Evolutionary conservation across 23 tunicate species (phyloP).

Genomic region (Styela plicata): DNA sequence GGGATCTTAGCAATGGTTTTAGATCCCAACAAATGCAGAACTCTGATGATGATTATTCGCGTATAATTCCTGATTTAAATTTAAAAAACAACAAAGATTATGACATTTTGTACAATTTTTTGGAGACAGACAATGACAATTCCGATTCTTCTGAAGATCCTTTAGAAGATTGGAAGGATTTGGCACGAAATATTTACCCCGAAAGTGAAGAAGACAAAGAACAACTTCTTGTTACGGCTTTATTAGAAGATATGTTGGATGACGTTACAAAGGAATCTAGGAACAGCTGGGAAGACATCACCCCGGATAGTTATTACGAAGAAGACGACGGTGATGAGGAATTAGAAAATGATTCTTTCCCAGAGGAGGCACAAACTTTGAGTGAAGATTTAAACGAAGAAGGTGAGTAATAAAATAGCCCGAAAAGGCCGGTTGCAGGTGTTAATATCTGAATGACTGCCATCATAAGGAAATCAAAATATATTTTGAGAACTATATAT

Average conservation of each 20-base stretch:
- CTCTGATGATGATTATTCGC: neutral
- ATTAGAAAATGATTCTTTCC: neutral
- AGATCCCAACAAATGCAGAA: neutral
- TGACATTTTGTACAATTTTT: neutral
- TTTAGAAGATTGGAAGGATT: neutral
- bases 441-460: too few species aligned
- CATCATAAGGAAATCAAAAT: too few species aligned
- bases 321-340: neutral
- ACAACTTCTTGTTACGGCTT: neutral
- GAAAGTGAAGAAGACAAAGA: neutral
- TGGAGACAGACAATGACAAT: neutral
- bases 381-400: neutral
- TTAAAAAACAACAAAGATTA: neutral
- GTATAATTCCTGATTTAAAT: neutral
- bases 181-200: neutral
- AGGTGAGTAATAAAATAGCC: too few species aligned
- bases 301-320: neutral
- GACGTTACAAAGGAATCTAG: neutral
- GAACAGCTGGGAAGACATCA: neutral
- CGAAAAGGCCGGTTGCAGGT: too few species aligned
- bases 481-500: too few species aligned
- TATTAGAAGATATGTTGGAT: slow-evolving; percentile 4
- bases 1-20: neutral
- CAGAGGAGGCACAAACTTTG: neutral
- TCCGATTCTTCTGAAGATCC: neutral